Conservation (phyloP, 2,888 invertebrate species). For the Mythimna pallens region DNA sequence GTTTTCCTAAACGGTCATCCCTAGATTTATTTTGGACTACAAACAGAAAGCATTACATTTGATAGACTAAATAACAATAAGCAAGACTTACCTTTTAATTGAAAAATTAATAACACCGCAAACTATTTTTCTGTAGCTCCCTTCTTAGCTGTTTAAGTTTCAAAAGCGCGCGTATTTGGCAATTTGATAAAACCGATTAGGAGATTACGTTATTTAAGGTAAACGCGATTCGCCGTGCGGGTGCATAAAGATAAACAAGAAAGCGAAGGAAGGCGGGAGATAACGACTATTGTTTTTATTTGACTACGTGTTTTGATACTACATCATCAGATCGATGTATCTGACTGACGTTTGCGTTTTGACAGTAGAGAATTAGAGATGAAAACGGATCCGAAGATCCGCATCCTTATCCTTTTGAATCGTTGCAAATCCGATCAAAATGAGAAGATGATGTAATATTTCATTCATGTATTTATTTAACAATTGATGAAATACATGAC, state of each 20-base stretch:
- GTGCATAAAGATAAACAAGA: constrained; percentile 4
- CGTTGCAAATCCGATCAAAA: too few relatives aligned
- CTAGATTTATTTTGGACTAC: background rate
- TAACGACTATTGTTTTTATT: background rate
- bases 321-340: background rate
- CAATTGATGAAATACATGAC: too few relatives aligned
- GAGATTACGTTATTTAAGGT: constrained; percentile 10
- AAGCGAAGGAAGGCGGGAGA: background rate
- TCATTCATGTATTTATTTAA: too few relatives aligned
- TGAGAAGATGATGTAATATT: too few relatives aligned
- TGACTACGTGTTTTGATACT: background rate
- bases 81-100: constrained; percentile 13
- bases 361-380: too few relatives aligned
- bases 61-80: too few relatives aligned
- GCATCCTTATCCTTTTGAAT: too few relatives aligned
- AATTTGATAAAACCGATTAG: constrained; percentile 12
- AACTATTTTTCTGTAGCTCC: background rate
- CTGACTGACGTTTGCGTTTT: too few relatives aligned
- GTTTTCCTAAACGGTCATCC: background rate
- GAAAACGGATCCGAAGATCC: too few relatives aligned
- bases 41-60: background rate
- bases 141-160: background rate
- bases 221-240: background rate
- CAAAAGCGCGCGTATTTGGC: constrained; percentile 15
- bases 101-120: background rate